These are phyloP conservation scores for Crenichthys baileyi DNA, from an alignment of 2,797 vertebrate genomes.

Conservation along the genomic window DNA sequence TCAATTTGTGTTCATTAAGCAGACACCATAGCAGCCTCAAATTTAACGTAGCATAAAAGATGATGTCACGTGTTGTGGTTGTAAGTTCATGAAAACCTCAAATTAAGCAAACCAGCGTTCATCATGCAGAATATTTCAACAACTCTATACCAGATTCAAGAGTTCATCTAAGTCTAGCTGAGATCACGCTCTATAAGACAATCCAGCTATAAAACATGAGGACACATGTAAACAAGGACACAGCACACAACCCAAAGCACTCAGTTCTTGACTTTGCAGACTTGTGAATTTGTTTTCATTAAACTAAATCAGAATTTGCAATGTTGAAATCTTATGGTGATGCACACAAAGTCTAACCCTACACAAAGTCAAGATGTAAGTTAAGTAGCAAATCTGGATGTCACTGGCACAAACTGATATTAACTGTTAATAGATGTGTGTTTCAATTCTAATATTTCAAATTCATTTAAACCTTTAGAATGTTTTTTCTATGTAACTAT, in stretches of 20 bases:
- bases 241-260: slow-evolving; percentile 6
- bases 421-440: background rate
- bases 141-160: background rate
- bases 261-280: background rate
- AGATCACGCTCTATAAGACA: background rate
- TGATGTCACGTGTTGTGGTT: background rate
- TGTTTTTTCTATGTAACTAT: background rate
- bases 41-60: background rate
- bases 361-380: background rate
- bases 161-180: background rate
- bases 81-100: background rate
- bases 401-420: background rate
- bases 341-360: background rate
- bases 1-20: background rate
- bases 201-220: background rate
- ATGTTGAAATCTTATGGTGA: background rate
- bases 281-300: background rate
- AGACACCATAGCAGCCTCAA: background rate
- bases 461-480: background rate
- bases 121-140: background rate
- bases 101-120: background rate
- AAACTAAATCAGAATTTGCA: background rate
- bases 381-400: background rate
- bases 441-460: background rate
- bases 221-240: background rate